phyloP scores from a whole-genome alignment of 2,113 vertebrate genomes.

The Chaenocephalus aceratus region DNA sequence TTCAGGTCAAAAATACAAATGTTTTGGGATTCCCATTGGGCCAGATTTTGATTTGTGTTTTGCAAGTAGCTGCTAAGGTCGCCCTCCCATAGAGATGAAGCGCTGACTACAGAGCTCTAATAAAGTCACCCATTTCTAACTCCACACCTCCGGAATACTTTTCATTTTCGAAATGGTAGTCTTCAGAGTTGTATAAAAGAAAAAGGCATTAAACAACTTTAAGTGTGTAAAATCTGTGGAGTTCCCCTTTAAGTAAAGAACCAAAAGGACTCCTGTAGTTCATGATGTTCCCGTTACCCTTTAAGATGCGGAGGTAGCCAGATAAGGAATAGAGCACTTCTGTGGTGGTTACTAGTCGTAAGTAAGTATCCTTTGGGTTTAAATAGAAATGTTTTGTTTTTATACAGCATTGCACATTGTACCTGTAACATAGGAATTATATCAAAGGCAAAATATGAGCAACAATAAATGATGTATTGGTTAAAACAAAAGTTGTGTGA shows the following conservation, averaged over 20 bases:
- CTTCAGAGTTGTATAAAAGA: background rate
- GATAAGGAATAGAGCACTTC: slow-evolving; percentile 75
- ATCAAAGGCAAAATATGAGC: slow-evolving; percentile 79
- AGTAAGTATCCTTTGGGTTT: slow-evolving; percentile 80
- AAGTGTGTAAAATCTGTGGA: background rate
- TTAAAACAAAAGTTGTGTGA: slow-evolving; percentile 50
- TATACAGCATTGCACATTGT: slow-evolving; percentile 85
- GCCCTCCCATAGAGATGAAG: background rate
- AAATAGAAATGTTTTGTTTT: slow-evolving; percentile 81
- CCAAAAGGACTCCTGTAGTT: slow-evolving; percentile 42
- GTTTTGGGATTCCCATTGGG: background rate
- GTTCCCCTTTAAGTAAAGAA: slow-evolving; percentile 31
- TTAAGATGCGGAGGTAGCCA: slow-evolving; percentile 76
- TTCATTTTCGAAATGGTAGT: background rate
- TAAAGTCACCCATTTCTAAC: background rate
- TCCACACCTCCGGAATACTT: background rate
- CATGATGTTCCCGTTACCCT: slow-evolving; percentile 70
- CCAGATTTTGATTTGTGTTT: background rate
- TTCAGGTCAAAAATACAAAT: background rate
- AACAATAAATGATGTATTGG: slow-evolving; percentile 84
- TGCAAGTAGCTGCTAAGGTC: background rate
- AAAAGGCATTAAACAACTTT: background rate
- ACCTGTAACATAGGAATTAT: slow-evolving; percentile 83
- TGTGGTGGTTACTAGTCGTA: slow-evolving; percentile 74
- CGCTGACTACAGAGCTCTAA: background rate